Conservation (phyloP, 2,113 vertebrate species). For the Chauna torquata region DNA sequence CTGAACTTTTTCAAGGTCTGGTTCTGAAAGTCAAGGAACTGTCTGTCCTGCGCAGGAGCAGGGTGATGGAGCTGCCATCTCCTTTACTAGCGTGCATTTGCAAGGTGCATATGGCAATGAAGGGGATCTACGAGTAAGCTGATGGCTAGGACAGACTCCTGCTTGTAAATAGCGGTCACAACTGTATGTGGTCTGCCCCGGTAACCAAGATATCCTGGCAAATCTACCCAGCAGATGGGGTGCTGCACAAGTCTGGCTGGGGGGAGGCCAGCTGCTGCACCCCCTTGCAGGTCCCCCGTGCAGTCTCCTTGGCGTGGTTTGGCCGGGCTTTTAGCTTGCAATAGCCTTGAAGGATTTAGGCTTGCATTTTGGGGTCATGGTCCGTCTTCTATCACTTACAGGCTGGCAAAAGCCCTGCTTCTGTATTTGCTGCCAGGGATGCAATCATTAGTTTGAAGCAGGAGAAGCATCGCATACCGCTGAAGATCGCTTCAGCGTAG, state of each 20-base stretch:
- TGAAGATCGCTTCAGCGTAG: not conserved
- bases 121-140: not conserved
- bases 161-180: not conserved
- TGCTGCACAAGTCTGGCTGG: not conserved
- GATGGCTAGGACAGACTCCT: not conserved
- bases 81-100: accelerated
- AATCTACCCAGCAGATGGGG: not conserved
- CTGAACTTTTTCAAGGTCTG: not conserved
- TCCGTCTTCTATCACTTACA: not conserved
- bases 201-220: not conserved
- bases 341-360: not conserved
- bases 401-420: not conserved
- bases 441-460: not conserved
- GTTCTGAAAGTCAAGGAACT: not conserved
- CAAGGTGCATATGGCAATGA: not conserved
- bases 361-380: not conserved
- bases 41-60: not conserved
- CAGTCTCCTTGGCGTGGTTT: not conserved
- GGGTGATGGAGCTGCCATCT: not conserved
- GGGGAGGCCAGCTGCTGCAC: not conserved
- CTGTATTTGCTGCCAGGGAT: not conserved
- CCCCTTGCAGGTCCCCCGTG: not conserved
- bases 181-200: accelerated
- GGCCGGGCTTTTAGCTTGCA: not conserved
- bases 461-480: accelerated